Base-by-base conservation (phyloP, 2,797 vertebrate genomes). In the Streptopelia turtur region DNA sequence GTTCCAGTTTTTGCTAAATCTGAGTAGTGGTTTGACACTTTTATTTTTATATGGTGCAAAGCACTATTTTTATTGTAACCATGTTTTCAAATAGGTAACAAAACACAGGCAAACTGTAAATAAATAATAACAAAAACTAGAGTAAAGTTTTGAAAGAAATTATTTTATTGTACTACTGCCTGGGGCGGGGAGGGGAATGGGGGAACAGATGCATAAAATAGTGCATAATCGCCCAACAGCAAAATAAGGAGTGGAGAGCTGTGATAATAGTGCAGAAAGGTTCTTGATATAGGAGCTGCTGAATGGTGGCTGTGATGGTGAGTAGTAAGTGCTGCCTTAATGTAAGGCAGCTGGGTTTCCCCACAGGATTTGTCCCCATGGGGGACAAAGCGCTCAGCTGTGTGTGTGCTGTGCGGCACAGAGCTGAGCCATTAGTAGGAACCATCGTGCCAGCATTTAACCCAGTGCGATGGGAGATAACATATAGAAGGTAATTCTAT, bases 311-410 rank as follows among this genome's bases (percentile, higher is more conserved):
- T 78, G 43, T 68, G 72, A 10, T 78, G 53, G 18, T 68, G 72
- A 83, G 69, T 71, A 71, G 50, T 60, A 89, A 93, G 81, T 84
- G 87, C 63, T 94, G 70, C 78, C 22, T 72, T 79, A 43, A 80
- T 5, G 5, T 30, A 77, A 90, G 72, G 18, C 93, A 95, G 85
- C 57, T 83, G 83, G 69, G 45, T 81, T 94, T 93, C 41, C 93
- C 80, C 65, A 35, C 23, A 15, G 79, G 76, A 17, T 47, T 76
- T 86, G 72, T 94, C 72, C 72, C 89, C 11, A 0, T 5, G 66
- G 91, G 91, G 72, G 93, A 6, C 79, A 81, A 68, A 91, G 85
- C 0, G 0, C 69, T 45, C 23, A 80, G 76, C 85, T 65, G 87
- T 7, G 7, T n/a, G 14, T 83, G 79, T 55, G 75, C 87, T 0